Evolutionary conservation across 2,888 invertebrate species (phyloP).

Genomic region (Hylaea fasciaria): DNA sequence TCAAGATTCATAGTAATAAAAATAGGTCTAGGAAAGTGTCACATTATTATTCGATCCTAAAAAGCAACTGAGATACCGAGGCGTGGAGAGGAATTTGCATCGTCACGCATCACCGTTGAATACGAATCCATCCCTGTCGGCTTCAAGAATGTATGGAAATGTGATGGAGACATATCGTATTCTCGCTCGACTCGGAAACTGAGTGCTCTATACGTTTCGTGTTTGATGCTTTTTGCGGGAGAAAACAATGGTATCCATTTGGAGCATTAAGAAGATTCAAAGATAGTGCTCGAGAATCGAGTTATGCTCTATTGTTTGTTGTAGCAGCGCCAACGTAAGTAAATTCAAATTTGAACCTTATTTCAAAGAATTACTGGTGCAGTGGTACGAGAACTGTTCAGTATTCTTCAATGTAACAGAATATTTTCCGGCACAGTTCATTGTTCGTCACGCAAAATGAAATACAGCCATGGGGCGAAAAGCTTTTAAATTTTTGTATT

Average conservation of each 20-base stretch:
- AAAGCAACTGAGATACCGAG: conserved; percentile 40
- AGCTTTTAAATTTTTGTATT: conserved; percentile 13
- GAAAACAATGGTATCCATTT: conserved; percentile 76
- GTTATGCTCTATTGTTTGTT: conserved; percentile 59
- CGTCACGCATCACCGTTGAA: conserved; percentile 67
- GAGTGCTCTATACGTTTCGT: conserved; percentile 70
- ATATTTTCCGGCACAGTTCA: conserved; percentile 29
- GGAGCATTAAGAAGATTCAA: conserved; percentile 62
- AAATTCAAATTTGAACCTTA: conserved; percentile 41
- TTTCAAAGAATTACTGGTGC: conserved; percentile 12
- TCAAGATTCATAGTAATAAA: conserved; percentile 1
- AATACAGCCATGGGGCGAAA: conserved; percentile 26
- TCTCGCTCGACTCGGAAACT: conserved; percentile 63
- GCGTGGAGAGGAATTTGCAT: conserved; percentile 57
- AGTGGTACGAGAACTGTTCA: conserved; percentile 18
- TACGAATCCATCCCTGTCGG: conserved; percentile 63
- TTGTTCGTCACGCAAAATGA: conserved; percentile 31
- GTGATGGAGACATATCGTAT: conserved; percentile 78
- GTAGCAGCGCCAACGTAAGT: conserved; percentile 46
- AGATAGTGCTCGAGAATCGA: conserved; percentile 60
- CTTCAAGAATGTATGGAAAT: conserved; percentile 72
- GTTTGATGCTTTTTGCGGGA: conserved; percentile 69
- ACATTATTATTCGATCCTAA: conserved; percentile 31
- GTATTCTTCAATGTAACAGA: conserved; percentile 26
- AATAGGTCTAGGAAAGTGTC: conserved; percentile 26